phyloP scores from a whole-genome alignment of 2,888 invertebrate species.

The Branchipolynoe longqiensis region DNA sequence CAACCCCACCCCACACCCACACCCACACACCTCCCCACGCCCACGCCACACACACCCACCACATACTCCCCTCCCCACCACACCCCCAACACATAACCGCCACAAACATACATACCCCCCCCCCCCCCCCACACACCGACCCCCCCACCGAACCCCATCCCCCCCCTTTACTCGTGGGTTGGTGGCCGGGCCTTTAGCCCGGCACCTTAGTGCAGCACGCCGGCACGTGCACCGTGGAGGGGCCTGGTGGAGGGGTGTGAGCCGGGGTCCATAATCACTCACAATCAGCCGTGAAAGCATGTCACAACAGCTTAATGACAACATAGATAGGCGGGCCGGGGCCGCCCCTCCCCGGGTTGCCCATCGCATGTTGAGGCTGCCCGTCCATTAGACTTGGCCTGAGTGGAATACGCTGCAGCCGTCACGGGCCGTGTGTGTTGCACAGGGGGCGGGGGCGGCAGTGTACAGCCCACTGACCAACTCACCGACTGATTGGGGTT shows the following conservation, averaged over 20 bases:
- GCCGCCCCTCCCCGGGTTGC: not conserved
- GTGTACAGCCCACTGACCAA: too few relatives aligned
- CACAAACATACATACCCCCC: too few relatives aligned
- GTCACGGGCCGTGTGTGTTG: too few relatives aligned
- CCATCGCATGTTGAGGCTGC: not conserved
- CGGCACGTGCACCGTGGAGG: not conserved
- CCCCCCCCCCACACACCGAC: not conserved
- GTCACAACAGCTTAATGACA: conserved; percentile 7
- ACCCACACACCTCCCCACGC: too few relatives aligned
- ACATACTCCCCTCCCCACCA: too few relatives aligned
- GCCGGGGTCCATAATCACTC: conserved; percentile 25
- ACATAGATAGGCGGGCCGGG: conserved; percentile 34
- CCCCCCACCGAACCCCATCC: not conserved
- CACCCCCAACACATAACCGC: too few relatives aligned
- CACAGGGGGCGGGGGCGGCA: too few relatives aligned
- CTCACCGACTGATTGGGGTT: too few relatives aligned
- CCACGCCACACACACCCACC: too few relatives aligned
- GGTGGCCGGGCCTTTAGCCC: too few relatives aligned
- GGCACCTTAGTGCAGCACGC: not conserved
- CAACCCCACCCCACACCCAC: too few relatives aligned
- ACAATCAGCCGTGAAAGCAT: conserved; percentile 51
- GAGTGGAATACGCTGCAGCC: conserved; percentile 12
- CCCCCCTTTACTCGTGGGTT: not conserved
- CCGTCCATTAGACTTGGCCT: conserved; percentile 28
- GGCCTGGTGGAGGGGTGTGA: conserved; percentile 1